Evolutionary conservation across 2,797 vertebrate genomes (phyloP), one percentile per base, ranked within the genome.

Genomic region (Xenops minutus): DNA sequence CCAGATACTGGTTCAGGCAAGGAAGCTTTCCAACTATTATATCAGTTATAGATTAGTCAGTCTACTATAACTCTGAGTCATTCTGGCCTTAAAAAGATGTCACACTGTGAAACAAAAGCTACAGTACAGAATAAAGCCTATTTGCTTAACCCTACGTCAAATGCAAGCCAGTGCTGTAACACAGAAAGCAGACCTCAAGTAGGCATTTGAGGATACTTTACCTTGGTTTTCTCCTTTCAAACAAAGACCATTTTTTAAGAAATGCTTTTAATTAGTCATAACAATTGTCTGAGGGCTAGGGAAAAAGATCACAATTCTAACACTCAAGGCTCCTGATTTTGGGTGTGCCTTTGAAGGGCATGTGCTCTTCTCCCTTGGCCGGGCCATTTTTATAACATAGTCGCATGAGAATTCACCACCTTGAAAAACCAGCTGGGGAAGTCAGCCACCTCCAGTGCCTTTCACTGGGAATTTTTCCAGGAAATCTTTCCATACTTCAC

Each of bases 281-380:
- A n/a, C 44, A 55, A 39, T 78, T 22, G n/a, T 20, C 39, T 63
- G 67, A 76, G n/a, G 21, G 32, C 29, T 48, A 22, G 3, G 37
- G 43, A 51, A 68, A 69, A 52, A 0, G 0, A 41, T 78, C 37
- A 29, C 18, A 72, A 4, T 20, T 26, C 61, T 24, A 41, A 54
- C 8, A 12, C 19, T 66, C 27, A 54, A 54, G 14, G 30, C 23
- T 73, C 34, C 49, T 29, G 27, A 44, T 62, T 79, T 4, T 85
- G 36, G 46, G 36, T 13, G 3, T 37, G 24, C 14, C 23, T 68
- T 19, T 66, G 74, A 51, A 89, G 29, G 37, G 12, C 8, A 14
- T 23, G 24, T 39, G 24, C 29, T 66, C 46, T 49, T 12, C 32
- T 72, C 30, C 19, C 49, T 80, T 51, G 49, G 23, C 30, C 58